Percentiles rank a stretch among this genome's conserved stretches.
phyloP scores from a whole-genome alignment of 1,140 invertebrate species.

The Ylistrum balloti region DNA sequence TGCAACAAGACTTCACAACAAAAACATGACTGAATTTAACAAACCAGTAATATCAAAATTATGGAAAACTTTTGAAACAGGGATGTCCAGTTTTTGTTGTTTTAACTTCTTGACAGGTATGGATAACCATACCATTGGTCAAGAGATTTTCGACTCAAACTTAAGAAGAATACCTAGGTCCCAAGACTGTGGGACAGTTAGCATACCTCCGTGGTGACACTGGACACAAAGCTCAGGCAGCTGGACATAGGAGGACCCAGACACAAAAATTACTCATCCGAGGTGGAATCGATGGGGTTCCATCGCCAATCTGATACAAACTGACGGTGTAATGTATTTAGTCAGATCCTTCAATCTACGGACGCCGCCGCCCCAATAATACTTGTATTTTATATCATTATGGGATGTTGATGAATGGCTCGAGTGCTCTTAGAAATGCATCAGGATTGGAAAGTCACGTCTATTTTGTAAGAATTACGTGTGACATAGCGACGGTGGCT shows the following conservation, averaged over 20 bases:
- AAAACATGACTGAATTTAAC: too few relatives aligned
- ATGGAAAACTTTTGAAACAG: too few relatives aligned
- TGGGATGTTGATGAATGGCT: constrained; percentile 23
- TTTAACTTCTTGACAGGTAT: too few relatives aligned
- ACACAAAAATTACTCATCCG: constrained; percentile 7
- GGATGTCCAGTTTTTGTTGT: too few relatives aligned
- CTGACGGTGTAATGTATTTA: constrained; percentile 17
- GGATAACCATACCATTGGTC: too few relatives aligned
- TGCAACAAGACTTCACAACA: too few relatives aligned
- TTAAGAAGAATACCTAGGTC: too few relatives aligned
- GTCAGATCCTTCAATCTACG: background rate
- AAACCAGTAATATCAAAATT: too few relatives aligned
- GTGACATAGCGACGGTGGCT: background rate
- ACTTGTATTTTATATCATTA: constrained; percentile 36
- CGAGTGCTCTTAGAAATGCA: constrained; percentile 32
- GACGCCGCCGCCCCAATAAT: background rate
- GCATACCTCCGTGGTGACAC: too few relatives aligned
- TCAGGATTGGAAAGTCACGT: constrained; percentile 33
- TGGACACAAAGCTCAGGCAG: too few relatives aligned
- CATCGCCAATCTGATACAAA: background rate
- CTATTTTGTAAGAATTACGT: constrained; percentile 24
- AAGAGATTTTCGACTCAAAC: too few relatives aligned
- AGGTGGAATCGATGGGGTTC: constrained; percentile 1
- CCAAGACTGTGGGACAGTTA: too few relatives aligned
- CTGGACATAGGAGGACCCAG: background rate